These are phyloP conservation scores for Coryphaenoides rupestris DNA, from an alignment of 2,113 vertebrate genomes.

Conservation along the genomic window DNA sequence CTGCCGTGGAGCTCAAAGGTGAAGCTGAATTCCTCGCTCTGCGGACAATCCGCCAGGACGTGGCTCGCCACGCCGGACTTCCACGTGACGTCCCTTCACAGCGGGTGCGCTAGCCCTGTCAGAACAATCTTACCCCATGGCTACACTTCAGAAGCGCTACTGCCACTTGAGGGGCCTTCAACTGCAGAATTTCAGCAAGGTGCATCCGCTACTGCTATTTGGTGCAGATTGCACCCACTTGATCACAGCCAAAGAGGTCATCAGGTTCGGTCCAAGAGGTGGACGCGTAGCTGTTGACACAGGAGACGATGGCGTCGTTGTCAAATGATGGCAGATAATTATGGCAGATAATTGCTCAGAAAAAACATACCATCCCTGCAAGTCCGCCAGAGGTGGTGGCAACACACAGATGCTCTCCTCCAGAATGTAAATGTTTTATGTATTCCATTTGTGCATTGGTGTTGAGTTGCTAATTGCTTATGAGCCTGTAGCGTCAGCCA, in stretches of 20 bases:
- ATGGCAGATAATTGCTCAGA: conserved; percentile 10
- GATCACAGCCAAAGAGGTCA: conserved; percentile 3
- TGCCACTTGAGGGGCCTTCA: conserved; percentile 10
- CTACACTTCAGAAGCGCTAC: conserved; percentile 3
- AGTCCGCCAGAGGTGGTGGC: conserved; percentile 2
- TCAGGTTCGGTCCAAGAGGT: neutral
- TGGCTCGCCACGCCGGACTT: no score
- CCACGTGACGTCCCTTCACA: no score
- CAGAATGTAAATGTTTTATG: no score
- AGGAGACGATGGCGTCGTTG: neutral
- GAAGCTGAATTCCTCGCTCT: no score
- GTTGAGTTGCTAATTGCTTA: no score
- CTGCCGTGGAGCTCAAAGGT: neutral
- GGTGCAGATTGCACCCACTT: neutral
- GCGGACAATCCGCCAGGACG: no score
- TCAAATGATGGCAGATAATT: conserved; percentile 14
- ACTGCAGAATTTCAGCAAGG: conserved; percentile 11
- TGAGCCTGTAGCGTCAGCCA: no score
- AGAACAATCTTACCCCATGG: neutral
- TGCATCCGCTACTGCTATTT: conserved; percentile 8
- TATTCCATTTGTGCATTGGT: no score
- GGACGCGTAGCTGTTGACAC: neutral
- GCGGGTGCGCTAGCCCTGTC: no score
- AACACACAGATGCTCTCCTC: neutral
- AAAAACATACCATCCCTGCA: conserved; percentile 8